Percentiles rank a stretch among this genome's conserved stretches.
These are phyloP conservation scores for Gadus chalcogrammus DNA, from an alignment of 2,113 vertebrate genomes.

Conservation along the genomic window DNA sequence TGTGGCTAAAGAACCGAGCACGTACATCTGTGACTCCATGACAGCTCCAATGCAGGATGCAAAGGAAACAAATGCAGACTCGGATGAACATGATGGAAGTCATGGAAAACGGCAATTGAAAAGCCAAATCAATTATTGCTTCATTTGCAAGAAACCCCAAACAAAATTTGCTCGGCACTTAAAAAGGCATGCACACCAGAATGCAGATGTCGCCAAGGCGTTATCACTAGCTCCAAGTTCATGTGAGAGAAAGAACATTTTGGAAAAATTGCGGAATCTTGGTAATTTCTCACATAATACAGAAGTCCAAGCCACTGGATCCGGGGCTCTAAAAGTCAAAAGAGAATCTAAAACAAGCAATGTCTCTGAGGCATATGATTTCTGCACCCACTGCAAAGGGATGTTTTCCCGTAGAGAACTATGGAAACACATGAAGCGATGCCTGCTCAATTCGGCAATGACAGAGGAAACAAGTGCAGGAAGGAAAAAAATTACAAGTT, in stretches of 20 bases:
- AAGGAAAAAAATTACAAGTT: too few relatives aligned
- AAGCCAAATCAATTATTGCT: slow-evolving; percentile 25
- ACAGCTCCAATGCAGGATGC: too few relatives aligned
- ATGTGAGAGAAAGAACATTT: slow-evolving; percentile 13
- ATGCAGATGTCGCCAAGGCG: slow-evolving; percentile 15
- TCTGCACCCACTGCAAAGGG: slow-evolving; percentile 27
- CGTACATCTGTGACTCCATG: too few relatives aligned
- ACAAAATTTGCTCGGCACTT: slow-evolving; percentile 22
- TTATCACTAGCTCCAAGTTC: slow-evolving; percentile 10
- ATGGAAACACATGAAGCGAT: slow-evolving; percentile 27
- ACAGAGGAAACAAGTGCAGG: background rate
- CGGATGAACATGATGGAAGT: background rate
- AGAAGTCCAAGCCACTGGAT: slow-evolving; percentile 16
- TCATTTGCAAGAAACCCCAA: slow-evolving; percentile 26
- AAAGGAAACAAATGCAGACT: background rate
- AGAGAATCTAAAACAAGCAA: slow-evolving; percentile 22
- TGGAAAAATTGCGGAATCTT: slow-evolving; percentile 29
- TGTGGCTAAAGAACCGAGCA: too few relatives aligned
- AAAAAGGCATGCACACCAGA: slow-evolving; percentile 13
- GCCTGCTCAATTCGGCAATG: slow-evolving; percentile 7
- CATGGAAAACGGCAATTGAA: background rate
- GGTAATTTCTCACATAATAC: slow-evolving; percentile 27
- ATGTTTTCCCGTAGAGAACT: slow-evolving; percentile 23
- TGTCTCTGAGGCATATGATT: slow-evolving; percentile 16
- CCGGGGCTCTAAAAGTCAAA: slow-evolving; percentile 31